Evolutionary conservation across 2,113 vertebrate species (phyloP).

Genomic region (Abramis brama): DNA sequence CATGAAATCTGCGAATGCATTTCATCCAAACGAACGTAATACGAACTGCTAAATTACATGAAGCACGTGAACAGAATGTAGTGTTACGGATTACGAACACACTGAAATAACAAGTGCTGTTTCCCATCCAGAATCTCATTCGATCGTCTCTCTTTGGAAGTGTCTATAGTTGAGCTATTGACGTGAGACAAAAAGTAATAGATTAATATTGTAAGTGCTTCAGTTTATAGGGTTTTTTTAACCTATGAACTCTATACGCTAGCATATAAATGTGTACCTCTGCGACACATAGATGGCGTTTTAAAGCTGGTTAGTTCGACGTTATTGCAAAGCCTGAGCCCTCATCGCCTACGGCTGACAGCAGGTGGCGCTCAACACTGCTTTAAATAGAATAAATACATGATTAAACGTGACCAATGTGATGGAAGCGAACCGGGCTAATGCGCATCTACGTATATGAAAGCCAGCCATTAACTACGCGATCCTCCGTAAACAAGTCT

Average conservation of each 20-base stretch:
- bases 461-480: neutral
- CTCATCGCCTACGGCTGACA: neutral
- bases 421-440: constrained; percentile 57
- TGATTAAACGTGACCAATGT: constrained; percentile 59
- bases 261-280: constrained; percentile 9
- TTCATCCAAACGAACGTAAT: neutral
- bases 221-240: neutral
- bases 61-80: constrained; percentile 73
- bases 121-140: constrained; percentile 52
- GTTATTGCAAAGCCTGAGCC: constrained; percentile 32
- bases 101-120: constrained; percentile 53
- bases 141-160: constrained; percentile 58
- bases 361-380: constrained; percentile 32
- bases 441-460: neutral
- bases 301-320: constrained; percentile 44
- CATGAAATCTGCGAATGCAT: neutral
- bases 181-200: constrained; percentile 26
- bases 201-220: constrained; percentile 44
- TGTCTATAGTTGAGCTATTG: constrained; percentile 17
- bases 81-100: constrained; percentile 78
- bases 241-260: neutral
- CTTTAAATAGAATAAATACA: constrained; percentile 59
- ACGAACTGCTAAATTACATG: neutral
- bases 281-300: neutral
- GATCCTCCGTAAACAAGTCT: neutral